Evolutionary conservation across 2,888 invertebrate species (phyloP), one percentile per base, ranked within the genome.

Genomic region (Lasioglossum oenotherae): DNA sequence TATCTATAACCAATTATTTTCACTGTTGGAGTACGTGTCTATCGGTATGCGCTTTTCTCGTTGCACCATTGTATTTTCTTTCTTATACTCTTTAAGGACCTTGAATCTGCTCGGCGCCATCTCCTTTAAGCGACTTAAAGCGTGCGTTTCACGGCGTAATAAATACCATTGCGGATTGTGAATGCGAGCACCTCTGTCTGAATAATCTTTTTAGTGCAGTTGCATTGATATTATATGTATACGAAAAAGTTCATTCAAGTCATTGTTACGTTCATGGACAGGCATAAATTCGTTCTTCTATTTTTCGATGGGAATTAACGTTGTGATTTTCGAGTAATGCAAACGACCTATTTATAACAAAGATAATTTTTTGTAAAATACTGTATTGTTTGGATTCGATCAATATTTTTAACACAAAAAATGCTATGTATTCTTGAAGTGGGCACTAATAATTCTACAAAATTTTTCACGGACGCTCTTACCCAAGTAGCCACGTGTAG

Each of bases 91-190:
- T 79, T 83, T 75, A 81, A 79, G 76, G 78, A 78, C 77, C 78
- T 72, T 76, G 44, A 74, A 60, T 80, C 60, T 27, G 44, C 75
- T 84, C 81, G 67, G 75, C 69, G 77, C 85, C 78, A 85, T 89
- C 90, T 71, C 71, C 89, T 90, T 90, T 89, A 90, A 90, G 79
- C 72, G 60, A 85, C 74, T 89, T 88, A 89, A 90, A 90, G 87
- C 79, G 75, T 27, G 72, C 2, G 85, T 72, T 80, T 83, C 82
- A 35, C 72, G 49, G 46, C 57, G 27, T 31, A 80, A 85, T 82
- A 87, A 77, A 78, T 80, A 80, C 53, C 31, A 74, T 77, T 80
- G 46, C 46, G 74, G 81, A 73, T 80, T 53, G 64, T 57, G 80
- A 86, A 85, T 85, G 85, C 57, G 79, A 81, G 76, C 79, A 46